Evolutionary conservation across 2,113 vertebrate species (phyloP).

Genomic region (Sinocyclocheilus maitianheensis): DNA sequence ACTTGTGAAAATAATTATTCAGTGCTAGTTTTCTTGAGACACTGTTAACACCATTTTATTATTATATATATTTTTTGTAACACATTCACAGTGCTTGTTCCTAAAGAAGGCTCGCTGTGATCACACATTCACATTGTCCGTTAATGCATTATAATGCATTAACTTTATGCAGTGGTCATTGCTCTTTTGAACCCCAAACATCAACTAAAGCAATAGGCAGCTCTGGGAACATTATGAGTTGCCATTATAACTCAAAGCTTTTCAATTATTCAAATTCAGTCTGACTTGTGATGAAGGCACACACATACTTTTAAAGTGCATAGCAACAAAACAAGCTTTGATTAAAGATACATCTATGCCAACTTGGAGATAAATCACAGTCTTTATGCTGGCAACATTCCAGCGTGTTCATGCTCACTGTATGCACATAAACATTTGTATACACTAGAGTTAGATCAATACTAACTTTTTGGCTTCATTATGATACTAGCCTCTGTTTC

Average conservation of each 20-base stretch:
- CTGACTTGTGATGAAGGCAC: slow-evolving; percentile 45
- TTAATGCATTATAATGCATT: slow-evolving; percentile 39
- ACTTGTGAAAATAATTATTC: background rate
- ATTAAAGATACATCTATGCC: slow-evolving; percentile 42
- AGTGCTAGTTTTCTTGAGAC: background rate
- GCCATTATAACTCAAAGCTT: slow-evolving; percentile 39
- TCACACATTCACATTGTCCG: slow-evolving; percentile 5
- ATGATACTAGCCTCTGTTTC: background rate
- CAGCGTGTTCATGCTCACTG: background rate
- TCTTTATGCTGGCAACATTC: background rate
- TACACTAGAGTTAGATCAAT: slow-evolving; percentile 1
- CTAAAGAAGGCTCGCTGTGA: background rate
- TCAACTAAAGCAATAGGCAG: slow-evolving; percentile 25
- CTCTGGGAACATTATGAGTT: background rate
- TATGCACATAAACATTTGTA: background rate
- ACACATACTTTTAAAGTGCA: slow-evolving; percentile 39
- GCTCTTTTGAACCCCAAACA: slow-evolving; percentile 29
- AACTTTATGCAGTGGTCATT: slow-evolving; percentile 11
- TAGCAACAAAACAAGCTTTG: slow-evolving; percentile 44
- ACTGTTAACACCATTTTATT: background rate
- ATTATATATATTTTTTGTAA: background rate
- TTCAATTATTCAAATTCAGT: slow-evolving; percentile 45
- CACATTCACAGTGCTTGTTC: background rate
- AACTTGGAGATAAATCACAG: slow-evolving; percentile 19
- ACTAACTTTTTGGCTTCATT: slow-evolving; percentile 3